Base-by-base conservation (phyloP, 64 coral and sea anemone genomes). In the Montipora sp. region DNA sequence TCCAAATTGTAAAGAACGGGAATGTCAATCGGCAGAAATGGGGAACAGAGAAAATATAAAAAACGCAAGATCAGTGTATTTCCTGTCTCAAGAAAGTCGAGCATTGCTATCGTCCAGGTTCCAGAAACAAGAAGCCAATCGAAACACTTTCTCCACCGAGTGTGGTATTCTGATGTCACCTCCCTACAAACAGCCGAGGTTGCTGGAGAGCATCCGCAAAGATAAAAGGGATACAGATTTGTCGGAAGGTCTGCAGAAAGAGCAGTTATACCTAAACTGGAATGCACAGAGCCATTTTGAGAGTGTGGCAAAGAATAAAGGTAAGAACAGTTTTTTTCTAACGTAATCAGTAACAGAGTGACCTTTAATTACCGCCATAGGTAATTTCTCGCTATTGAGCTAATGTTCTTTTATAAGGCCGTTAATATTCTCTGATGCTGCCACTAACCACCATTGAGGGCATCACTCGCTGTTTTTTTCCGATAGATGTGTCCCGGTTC, bases 251-350 rank as follows among this genome's bases (percentile, higher is more conserved):
- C 3, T 46, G 63, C 15, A 85, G 22, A 3, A 16, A 22, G 8
- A 16, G 18, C 10, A 22, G 8, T 23, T 72, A 69, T 85, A 72
- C n/a, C n/a, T 85, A 71, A 44, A 71, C 11, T 85, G 82, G 82
- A 72, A 85, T 22, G 63, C 65, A 46, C 18, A 13, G 7, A 44
- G 82, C 14, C 15, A 21, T 1, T 72, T 66, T 45, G 24, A 66
- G 24, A 63, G 47, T 23, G 65, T 49, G 18, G 10, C n/a, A 5
- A 47, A 5, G 19, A 85, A 72, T 47, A 85, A 85, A 51, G 82
- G 82, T 85, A 50, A 72, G 47, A 36, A 36, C 36, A 36, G 2
- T 36, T 36, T 36, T 27, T 36, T 36, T 36, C 36, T 36, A 36
- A 36, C 36, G 36, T 36, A 36, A 36, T 36, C 36, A 36, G 36